Percentiles rank a stretch among this genome's conserved stretches.
phyloP scores from a whole-genome alignment of 1,140 invertebrate genomes.

The Whitmania pigra region DNA sequence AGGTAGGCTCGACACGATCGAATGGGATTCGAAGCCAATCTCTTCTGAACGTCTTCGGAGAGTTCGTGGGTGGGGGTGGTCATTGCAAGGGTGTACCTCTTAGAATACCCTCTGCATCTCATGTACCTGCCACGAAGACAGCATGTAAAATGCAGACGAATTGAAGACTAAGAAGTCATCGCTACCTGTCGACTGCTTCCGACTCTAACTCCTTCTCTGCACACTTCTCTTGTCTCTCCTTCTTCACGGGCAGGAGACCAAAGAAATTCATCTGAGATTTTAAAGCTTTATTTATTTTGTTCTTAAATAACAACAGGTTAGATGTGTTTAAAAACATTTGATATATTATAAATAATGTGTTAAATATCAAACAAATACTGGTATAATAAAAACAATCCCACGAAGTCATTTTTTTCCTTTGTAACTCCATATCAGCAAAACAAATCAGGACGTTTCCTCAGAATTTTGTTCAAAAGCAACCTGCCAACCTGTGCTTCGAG shows the following conservation, averaged over 20 bases:
- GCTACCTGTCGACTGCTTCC: constrained; percentile 44
- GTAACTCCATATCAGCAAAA: too few species aligned
- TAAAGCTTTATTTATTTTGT: too few species aligned
- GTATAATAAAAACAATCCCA: too few species aligned
- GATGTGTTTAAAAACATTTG: too few species aligned
- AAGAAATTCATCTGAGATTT: constrained; percentile 1
- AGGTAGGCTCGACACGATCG: constrained; percentile 20
- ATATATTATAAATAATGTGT: too few species aligned
- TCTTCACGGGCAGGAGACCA: neutral
- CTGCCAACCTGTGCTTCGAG: too few species aligned
- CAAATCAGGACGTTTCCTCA: too few species aligned
- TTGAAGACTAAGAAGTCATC: neutral
- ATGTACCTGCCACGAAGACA: constrained; percentile 51
- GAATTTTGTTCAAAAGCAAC: too few species aligned
- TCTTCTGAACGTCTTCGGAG: constrained; percentile 50
- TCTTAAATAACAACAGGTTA: too few species aligned
- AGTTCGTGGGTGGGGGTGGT: constrained; percentile 43
- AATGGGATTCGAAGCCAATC: constrained; percentile 38
- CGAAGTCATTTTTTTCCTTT: too few species aligned
- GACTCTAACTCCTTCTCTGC: constrained; percentile 42
- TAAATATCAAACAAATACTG: too few species aligned
- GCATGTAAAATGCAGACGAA: constrained; percentile 7
- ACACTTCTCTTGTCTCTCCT: constrained; percentile 30
- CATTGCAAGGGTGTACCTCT: constrained; percentile 51
- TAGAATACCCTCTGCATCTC: constrained; percentile 56